Evolutionary conservation across 1,140 invertebrate genomes (phyloP).

Genomic region (Idris sp.): DNA sequence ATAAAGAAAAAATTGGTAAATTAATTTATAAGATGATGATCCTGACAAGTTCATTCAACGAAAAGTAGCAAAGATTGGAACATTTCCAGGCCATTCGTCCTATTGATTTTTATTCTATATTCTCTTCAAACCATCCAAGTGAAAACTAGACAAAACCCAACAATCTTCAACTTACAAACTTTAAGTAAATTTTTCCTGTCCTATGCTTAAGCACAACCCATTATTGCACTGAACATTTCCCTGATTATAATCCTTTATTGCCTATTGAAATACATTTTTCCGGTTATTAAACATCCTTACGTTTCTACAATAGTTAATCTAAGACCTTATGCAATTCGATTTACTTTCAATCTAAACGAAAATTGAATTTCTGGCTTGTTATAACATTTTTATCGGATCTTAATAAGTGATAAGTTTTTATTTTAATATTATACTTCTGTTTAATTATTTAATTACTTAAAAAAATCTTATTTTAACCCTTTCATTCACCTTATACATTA

Average conservation of each 20-base stretch:
- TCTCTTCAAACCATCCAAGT: slow-evolving; percentile 60
- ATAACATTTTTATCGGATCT: no score
- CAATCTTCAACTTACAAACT: slow-evolving; percentile 25
- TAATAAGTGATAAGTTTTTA: no score
- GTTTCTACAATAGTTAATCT: slow-evolving; percentile 25
- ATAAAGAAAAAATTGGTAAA: no score
- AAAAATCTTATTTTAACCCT: no score
- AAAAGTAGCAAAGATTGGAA: slow-evolving; percentile 63
- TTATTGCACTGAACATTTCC: slow-evolving; percentile 10
- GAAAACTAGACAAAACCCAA: slow-evolving; percentile 43
- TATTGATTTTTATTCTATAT: slow-evolving; percentile 74
- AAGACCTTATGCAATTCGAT: slow-evolving; percentile 14
- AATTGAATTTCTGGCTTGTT: no score
- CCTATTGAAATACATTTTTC: slow-evolving; percentile 24
- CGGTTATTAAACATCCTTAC: slow-evolving; percentile 39
- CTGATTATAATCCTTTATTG: slow-evolving; percentile 20
- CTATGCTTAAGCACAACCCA: no score
- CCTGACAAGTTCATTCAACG: slow-evolving; percentile 23
- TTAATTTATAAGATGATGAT: slow-evolving; percentile 36
- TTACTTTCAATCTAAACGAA: background rate
- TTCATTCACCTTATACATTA: no score
- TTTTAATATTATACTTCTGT: no score
- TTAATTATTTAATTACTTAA: no score
- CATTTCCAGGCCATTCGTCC: slow-evolving; percentile 66
- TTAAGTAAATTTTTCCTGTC: slow-evolving; percentile 28